Percentiles rank a stretch among this genome's conserved stretches.
These are phyloP conservation scores for Oxyscelio sp. DNA, from an alignment of 2,888 invertebrate genomes.

Conservation along the genomic window DNA sequence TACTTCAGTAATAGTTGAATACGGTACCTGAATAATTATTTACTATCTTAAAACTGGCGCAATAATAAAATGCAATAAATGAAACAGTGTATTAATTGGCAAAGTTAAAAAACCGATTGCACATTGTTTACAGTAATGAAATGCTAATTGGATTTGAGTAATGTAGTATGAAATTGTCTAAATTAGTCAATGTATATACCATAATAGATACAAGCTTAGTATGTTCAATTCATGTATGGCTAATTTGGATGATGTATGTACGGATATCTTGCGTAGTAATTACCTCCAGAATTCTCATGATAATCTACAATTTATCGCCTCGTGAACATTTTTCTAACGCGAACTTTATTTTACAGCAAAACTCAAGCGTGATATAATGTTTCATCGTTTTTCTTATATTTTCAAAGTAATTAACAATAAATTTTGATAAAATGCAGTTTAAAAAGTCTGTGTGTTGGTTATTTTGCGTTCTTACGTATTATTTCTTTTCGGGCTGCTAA, in stretches of 20 bases:
- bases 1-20: too few species aligned
- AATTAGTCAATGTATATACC: conserved; percentile 31
- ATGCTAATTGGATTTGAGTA: conserved; percentile 40
- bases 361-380: too few species aligned
- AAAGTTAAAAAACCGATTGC: not conserved
- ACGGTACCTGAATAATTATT: too few species aligned
- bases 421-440: not conserved
- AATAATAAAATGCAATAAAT: too few species aligned
- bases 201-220: conserved; percentile 29
- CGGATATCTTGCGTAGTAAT: conserved; percentile 21
- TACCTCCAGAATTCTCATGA: conserved; percentile 10
- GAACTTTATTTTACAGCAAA: too few species aligned
- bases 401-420: conserved; percentile 10
- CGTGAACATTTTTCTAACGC: not conserved
- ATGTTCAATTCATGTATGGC: conserved; percentile 39
- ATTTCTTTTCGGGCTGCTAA: conserved; percentile 21
- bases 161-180: conserved; percentile 48
- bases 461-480: too few species aligned
- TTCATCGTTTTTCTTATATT: too few species aligned
- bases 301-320: not conserved
- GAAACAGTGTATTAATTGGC: too few species aligned
- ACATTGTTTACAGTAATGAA: conserved; percentile 26
- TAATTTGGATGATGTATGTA: conserved; percentile 43
- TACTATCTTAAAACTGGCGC: too few species aligned
- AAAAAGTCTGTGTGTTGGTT: too few species aligned